phyloP scores from a whole-genome alignment of 2,113 vertebrate genomes.

The Donacobius atricapilla region DNA sequence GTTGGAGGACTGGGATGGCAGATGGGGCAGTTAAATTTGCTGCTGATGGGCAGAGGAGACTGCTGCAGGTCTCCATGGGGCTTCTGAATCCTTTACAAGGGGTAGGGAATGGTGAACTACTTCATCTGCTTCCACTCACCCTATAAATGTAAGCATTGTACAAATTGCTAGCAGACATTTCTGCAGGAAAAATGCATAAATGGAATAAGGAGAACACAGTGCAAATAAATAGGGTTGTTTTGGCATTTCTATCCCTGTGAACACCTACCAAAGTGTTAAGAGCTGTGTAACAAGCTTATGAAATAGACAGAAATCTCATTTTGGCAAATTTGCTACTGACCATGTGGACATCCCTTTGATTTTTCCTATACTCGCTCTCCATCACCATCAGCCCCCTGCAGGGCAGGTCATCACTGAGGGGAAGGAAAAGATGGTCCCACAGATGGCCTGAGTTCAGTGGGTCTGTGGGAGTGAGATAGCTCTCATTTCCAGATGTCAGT shows the following conservation, averaged over 20 bases:
- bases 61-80: neutral
- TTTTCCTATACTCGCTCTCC: neutral
- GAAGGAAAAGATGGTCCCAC: slow-evolving; percentile 9
- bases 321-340: slow-evolving; percentile 2
- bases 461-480: neutral
- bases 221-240: neutral
- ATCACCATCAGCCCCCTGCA: slow-evolving; percentile 1
- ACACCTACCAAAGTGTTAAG: neutral
- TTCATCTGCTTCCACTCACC: neutral
- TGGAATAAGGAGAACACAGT: neutral
- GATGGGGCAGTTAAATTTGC: slow-evolving; percentile 39
- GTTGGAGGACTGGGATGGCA: neutral
- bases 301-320: neutral
- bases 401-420: neutral
- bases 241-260: neutral
- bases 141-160: neutral
- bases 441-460: slow-evolving; percentile 6
- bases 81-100: neutral
- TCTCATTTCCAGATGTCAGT: neutral
- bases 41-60: neutral
- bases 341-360: neutral
- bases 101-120: neutral
- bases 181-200: neutral
- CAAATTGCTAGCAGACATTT: neutral
- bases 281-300: neutral